These are phyloP conservation scores for Lepisosteus oculatus DNA, from an alignment of 2,113 vertebrate species.

Conservation along the genomic window DNA sequence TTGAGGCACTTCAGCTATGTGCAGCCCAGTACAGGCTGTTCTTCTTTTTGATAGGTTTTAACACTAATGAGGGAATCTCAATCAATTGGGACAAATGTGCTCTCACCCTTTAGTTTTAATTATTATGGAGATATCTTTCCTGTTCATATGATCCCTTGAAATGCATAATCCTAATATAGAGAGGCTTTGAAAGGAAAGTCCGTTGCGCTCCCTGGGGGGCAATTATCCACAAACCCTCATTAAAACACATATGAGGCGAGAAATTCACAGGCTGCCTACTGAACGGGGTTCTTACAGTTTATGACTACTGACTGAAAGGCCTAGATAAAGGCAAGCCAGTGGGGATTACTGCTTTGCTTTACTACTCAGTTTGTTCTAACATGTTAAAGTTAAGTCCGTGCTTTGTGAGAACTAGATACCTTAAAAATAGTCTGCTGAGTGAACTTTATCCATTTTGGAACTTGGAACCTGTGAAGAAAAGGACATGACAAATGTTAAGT, in stretches of 20 bases:
- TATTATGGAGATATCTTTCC: no score
- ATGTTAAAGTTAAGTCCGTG: no score
- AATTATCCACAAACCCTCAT: constrained; percentile 4
- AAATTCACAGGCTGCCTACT: background rate
- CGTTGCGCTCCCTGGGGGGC: background rate
- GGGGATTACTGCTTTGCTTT: background rate
- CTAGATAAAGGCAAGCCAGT: background rate
- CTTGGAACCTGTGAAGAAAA: no score
- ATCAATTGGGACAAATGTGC: background rate
- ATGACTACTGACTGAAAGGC: background rate
- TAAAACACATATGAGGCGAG: background rate
- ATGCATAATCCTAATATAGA: background rate
- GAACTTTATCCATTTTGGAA: no score
- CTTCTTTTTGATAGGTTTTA: background rate
- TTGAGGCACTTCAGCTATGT: no score
- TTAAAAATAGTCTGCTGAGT: no score
- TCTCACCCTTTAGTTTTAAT: background rate
- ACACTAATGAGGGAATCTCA: constrained; percentile 1
- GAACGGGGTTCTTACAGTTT: background rate
- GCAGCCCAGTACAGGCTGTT: background rate
- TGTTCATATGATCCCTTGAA: background rate
- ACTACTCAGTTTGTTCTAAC: no score
- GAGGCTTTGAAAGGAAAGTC: background rate
- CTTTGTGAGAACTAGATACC: no score
- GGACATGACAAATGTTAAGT: no score